phyloP scores from a whole-genome alignment of 1,140 invertebrate genomes.

The Alviniconcha marisindica region DNA sequence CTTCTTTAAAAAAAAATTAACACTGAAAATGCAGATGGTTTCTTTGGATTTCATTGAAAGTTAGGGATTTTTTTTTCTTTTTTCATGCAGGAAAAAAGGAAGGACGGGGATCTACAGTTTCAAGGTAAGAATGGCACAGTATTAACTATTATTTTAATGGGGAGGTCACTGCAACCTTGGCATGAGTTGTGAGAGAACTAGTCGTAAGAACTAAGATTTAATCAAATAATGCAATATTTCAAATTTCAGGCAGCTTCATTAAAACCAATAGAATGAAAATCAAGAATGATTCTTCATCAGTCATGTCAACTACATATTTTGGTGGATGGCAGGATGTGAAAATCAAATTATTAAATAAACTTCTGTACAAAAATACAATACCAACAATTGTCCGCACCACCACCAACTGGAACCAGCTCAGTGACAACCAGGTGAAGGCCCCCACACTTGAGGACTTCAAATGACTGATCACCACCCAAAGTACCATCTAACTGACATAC shows the following conservation, averaged over 20 bases:
- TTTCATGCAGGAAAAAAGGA: constrained; percentile 44
- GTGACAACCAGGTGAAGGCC: no score
- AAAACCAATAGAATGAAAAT: no score
- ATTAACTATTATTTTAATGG: no score
- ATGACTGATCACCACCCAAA: no score
- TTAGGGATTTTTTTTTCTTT: not conserved
- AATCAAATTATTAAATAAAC: not conserved
- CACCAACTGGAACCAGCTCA: no score
- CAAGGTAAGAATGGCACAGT: constrained; percentile 59
- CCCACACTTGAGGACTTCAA: no score
- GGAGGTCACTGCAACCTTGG: no score
- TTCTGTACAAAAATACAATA: not conserved
- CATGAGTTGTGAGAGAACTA: no score
- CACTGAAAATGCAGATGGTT: not conserved
- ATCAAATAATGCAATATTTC: not conserved
- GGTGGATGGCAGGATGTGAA: not conserved
- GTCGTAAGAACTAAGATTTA: not conserved
- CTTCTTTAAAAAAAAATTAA: not conserved
- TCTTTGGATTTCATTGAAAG: not conserved
- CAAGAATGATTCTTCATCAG: no score
- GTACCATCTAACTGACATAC: no score
- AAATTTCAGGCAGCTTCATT: not conserved
- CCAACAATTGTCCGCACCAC: no score
- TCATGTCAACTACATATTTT: not conserved
- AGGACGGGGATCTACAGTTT: constrained; percentile 55